These are phyloP conservation scores for Biston stratarius DNA, from an alignment of 2,888 invertebrate genomes.

Conservation along the genomic window DNA sequence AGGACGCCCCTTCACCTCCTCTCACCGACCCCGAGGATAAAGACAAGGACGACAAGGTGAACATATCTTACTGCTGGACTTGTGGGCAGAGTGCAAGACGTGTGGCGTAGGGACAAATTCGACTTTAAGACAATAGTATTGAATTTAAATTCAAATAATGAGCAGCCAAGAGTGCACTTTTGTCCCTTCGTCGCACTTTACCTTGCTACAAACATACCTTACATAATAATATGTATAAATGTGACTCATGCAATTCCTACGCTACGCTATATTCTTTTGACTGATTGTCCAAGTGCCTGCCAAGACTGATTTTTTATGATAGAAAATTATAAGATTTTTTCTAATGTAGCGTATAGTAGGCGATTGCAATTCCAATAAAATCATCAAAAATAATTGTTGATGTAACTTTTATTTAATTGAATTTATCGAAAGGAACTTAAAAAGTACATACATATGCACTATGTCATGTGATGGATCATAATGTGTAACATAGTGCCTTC, in stretches of 20 bases:
- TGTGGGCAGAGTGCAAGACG: neutral
- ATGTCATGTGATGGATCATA: too few species aligned
- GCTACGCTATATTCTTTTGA: neutral
- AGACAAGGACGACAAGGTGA: conserved; percentile 84
- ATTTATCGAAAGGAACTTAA: too few species aligned
- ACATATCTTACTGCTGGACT: conserved; percentile 49
- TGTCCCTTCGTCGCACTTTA: too few species aligned
- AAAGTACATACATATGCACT: too few species aligned
- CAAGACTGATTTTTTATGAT: too few species aligned
- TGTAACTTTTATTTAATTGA: too few species aligned
- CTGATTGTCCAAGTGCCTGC: neutral
- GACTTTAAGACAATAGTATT: neutral
- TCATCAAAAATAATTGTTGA: too few species aligned
- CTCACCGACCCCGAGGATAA: conserved; percentile 79
- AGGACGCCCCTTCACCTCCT: conserved; percentile 81
- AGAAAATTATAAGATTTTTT: neutral
- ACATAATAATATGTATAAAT: neutral
- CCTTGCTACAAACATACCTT: neutral
- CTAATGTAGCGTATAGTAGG: neutral
- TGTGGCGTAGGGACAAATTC: conserved; percentile 13
- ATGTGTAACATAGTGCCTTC: too few species aligned
- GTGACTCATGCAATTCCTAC: neutral
- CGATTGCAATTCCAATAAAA: neutral
- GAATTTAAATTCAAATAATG: neutral
- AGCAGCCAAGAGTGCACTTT: neutral